phyloP scores from a whole-genome alignment of 2,888 invertebrate species.

The Nomada goodeniana region DNA sequence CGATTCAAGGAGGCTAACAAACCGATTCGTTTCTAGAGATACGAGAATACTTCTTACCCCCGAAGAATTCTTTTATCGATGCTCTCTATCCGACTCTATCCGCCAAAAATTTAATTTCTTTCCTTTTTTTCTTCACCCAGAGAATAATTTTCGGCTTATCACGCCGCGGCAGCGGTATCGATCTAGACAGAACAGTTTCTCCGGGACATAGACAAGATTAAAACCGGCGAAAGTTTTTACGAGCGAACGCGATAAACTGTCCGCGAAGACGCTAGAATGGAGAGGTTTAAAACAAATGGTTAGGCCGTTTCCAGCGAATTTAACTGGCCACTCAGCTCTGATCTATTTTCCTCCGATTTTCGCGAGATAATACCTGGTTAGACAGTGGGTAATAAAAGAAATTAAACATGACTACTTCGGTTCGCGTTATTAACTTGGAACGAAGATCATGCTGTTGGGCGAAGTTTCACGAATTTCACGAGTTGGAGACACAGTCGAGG shows the following conservation, averaged over 20 bases:
- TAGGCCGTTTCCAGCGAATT: constrained; percentile 9
- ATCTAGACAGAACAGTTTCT: constrained; percentile 21
- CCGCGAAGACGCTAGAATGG: constrained; percentile 18
- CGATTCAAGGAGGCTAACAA: constrained; percentile 34
- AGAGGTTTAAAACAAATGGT: constrained; percentile 20
- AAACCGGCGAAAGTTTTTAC: constrained; percentile 45
- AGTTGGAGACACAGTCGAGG: too few species aligned
- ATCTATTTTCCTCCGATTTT: neutral
- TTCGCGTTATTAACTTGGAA: neutral
- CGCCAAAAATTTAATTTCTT: too few species aligned
- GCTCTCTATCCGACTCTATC: neutral
- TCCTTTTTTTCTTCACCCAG: too few species aligned
- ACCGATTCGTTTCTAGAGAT: neutral
- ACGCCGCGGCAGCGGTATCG: constrained; percentile 14
- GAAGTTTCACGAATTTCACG: neutral
- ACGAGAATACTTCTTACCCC: constrained; percentile 1
- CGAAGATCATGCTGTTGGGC: neutral
- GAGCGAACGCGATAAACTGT: constrained; percentile 43
- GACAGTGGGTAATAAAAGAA: constrained; percentile 21
- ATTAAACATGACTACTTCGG: neutral
- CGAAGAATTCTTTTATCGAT: constrained; percentile 3
- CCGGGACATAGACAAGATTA: constrained; percentile 25
- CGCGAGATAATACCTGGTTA: constrained; percentile 23
- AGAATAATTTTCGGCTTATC: constrained; percentile 56
- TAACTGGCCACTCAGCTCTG: neutral